phyloP scores from a whole-genome alignment of 2,113 vertebrate species.

The Azemiops feae region DNA sequence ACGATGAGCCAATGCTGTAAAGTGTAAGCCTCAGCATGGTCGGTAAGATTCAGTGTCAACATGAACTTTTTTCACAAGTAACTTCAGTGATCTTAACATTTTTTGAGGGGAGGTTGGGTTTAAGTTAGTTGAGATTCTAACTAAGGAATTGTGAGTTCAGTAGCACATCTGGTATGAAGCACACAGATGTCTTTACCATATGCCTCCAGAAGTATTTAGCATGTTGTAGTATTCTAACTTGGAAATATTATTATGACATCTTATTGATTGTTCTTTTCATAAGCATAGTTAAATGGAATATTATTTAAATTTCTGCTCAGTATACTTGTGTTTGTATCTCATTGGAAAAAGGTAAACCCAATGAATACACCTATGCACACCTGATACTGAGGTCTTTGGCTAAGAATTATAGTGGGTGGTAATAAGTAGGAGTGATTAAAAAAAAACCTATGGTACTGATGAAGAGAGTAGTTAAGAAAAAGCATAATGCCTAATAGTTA shows the following conservation, averaged over 20 bases:
- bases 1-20: not conserved
- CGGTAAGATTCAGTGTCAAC: not conserved
- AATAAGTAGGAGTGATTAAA: not conserved
- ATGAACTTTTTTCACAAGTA: not conserved
- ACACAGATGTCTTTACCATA: not conserved
- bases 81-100: not conserved
- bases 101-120: not conserved
- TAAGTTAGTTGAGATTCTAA: not conserved
- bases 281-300: not conserved
- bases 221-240: not conserved
- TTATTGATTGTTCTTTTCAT: not conserved
- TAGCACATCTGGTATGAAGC: not conserved
- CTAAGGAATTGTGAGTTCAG: not conserved
- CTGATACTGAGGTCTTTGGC: not conserved
- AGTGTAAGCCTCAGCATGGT: not conserved
- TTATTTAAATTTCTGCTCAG: not conserved
- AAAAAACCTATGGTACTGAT: not conserved
- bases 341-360: not conserved
- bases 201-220: not conserved
- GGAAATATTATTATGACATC: not conserved
- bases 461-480: not conserved
- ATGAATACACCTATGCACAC: not conserved
- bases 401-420: not conserved
- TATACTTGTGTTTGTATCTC: not conserved
- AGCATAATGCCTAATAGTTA: not conserved